A percentile compares a stretch with the other conserved stretches of the same genome.
Conservation (phyloP, 2,797 vertebrate species). For the Chaetodon trifasciatus region DNA sequence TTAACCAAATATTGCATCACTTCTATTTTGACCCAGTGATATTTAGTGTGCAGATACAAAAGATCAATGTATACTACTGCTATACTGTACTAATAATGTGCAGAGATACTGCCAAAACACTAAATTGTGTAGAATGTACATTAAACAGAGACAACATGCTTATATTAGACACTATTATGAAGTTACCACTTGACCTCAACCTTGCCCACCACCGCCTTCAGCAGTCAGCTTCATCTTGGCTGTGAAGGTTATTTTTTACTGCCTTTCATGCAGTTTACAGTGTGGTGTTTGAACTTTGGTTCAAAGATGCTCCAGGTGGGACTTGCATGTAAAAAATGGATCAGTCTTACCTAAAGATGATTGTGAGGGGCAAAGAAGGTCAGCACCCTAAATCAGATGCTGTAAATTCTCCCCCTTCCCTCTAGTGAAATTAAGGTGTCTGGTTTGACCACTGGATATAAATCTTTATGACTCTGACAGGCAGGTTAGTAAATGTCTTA, state of each 20-base stretch:
- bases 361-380: constrained; percentile 27
- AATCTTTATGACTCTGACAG: neutral
- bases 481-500: constrained; percentile 4
- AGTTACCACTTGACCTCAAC: constrained; percentile 14
- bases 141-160: neutral
- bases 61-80: neutral
- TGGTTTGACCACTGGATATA: constrained; percentile 13
- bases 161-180: neutral
- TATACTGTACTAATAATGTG: neutral
- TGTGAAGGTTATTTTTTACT: neutral
- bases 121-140: neutral
- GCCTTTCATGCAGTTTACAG: constrained; percentile 4
- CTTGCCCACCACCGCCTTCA: constrained; percentile 4
- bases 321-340: constrained; percentile 5
- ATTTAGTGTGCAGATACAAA: neutral
- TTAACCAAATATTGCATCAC: neutral
- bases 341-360: constrained; percentile 32
- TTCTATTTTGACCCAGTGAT: neutral
- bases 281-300: constrained; percentile 1
- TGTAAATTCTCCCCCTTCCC: constrained; percentile 4
- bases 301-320: constrained; percentile 12
- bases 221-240: constrained; percentile 7
- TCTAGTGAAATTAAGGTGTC: constrained; percentile 9
- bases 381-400: neutral
- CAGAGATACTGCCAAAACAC: neutral